Evolutionary conservation across 2,888 invertebrate species (phyloP), one percentile per base, ranked within the genome.

Genomic region (Clitarchus hookeri): DNA sequence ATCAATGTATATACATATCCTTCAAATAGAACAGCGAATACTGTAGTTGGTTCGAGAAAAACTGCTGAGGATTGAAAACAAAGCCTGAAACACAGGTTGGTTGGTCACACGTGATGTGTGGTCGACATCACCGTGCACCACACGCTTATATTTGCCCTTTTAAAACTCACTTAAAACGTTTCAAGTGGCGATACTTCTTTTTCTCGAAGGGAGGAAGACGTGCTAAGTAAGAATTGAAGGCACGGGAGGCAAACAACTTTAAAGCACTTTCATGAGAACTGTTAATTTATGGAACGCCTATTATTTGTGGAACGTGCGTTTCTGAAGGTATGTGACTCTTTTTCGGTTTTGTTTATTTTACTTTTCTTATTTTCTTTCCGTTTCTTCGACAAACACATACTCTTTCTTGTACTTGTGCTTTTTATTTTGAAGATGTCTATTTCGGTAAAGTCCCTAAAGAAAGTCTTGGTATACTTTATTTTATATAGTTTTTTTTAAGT

Each of bases 191-290:
- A 36, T 36, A 36, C 36, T 36, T 36, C 36, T 36, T n/a, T 65
- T 65, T n/a, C 16, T 65, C 16, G 16, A 23, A 65, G 48, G 16
- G 48, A 48, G 16, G 48, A 48, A 48, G 16, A 65, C 19, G n/a
- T 23, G 65, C 16, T 65, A 65, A 65, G n/a, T 65, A 65, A 65
- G n/a, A 65, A 65, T n/a, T 65, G 65, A n/a, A 65, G 65, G n/a
- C 65, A 65, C 2, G 65, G 16, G 65, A 65, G 16, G 65, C 65
- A 65, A 65, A 65, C 65, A 19, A 65, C n/a, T 65, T 65, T 23
- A 65, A 65, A 65, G 65, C 19, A 65, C 65, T n/a, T 65, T 65
- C 65, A 65, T n/a, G 65, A 65, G 65, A 65, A 65, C 65, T 65
- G 65, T 65, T 65, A n/a, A 65, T 65, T 65, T 65, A 65, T 65